Evolutionary conservation across 1,140 invertebrate genomes (phyloP), one percentile per base, ranked within the genome.

Genomic region (Drosophila kepulauana): DNA sequence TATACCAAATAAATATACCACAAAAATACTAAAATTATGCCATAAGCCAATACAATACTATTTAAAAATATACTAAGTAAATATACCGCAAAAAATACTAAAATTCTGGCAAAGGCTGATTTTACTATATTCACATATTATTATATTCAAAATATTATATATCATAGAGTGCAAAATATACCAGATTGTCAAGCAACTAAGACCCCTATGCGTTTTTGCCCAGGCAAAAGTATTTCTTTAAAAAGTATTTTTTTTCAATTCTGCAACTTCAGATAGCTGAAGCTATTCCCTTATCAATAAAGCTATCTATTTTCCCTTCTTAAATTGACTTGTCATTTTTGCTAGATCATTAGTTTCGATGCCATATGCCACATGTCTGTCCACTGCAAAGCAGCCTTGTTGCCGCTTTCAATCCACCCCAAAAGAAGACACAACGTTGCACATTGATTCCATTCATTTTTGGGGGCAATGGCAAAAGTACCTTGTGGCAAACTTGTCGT

Each of bases 401-500:
- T 28, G 52, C 51, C 51, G 16, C 1, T 5, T 35, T 54, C 5
- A 51, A 51, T 5, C 10, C 20, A 51, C 20, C 20, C 20, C 16
- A 49, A 25, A 25, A 25, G 20, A 25, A 25, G 20, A 25, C 20
- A 28, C 16, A 46, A 46, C 46, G 75, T 61, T 54, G 43, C 56
- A 51, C 66, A 86, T 85, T 81, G 82, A 78, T 78, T 76, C 75
- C 59, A 48, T 74, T 75, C 58, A 10, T 51, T 52, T 56, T 72
- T 51, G 46, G 65, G 7, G 45, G 48, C 48, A 38, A 25, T 25
- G 20, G 20, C 20, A 25, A 25, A 25, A 38, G 35, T 71, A 68
- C 78, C 82, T 75, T 73, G 61, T 75, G 82, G 87, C 64, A 8
- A 38, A 38, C 7, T 86, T 87, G 82, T 76, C 82, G 78, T 69